These are phyloP conservation scores for Myotis daubentonii DNA, from an alignment of 2,797 vertebrate species.

Conservation along the genomic window DNA sequence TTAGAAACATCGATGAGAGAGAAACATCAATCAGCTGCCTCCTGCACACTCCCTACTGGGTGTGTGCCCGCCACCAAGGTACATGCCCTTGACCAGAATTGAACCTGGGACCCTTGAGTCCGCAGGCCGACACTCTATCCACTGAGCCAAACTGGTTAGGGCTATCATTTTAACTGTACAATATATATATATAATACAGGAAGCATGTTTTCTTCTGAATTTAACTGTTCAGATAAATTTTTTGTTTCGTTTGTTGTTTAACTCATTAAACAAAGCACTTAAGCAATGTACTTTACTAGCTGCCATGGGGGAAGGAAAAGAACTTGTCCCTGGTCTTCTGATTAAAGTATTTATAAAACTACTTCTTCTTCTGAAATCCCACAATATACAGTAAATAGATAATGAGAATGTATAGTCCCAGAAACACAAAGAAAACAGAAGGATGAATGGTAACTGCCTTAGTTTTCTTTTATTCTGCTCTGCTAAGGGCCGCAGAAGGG, in stretches of 20 bases:
- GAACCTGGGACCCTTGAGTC: too few relatives aligned
- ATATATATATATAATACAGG: background rate
- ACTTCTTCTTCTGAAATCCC: background rate
- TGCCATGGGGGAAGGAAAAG: background rate
- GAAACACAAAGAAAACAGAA: background rate
- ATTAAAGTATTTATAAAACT: background rate
- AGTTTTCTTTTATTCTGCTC: background rate
- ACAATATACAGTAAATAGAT: background rate
- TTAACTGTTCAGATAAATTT: background rate
- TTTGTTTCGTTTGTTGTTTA: constrained; percentile 39
- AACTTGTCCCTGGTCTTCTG: background rate
- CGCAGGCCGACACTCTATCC: too few relatives aligned
- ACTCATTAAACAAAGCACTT: constrained; percentile 11
- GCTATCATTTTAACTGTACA: background rate
- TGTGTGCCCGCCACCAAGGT: too few relatives aligned
- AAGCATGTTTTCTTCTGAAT: background rate
- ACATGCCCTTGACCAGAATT: too few relatives aligned
- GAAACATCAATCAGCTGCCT: too few relatives aligned
- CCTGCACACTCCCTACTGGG: too few relatives aligned
- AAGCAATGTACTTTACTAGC: background rate
- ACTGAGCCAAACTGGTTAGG: too few relatives aligned
- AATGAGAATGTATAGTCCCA: background rate
- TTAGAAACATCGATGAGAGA: too few relatives aligned
- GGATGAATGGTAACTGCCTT: background rate
- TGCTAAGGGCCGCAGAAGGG: background rate